Base-by-base conservation (phyloP, 2,797 vertebrate genomes). In the Hapalemur alaotrensis region DNA sequence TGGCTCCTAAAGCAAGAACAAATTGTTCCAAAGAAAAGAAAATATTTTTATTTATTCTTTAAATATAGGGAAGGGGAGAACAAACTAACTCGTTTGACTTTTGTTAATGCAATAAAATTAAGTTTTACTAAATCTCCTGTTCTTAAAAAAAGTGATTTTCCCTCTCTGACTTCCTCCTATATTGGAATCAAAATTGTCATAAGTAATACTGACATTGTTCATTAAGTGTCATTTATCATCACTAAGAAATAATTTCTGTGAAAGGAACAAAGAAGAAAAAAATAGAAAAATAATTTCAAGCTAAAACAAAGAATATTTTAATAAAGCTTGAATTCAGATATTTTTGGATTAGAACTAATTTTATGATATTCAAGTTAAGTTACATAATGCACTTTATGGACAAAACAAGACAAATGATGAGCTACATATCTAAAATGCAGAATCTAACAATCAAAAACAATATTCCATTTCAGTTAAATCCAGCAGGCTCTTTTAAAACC, bases 1-100 rank as follows among this genome's bases (percentile, higher is more conserved):
- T 87, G 96, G 48, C 41, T 97, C 61, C 75, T 96, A 97, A 95
- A 98, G 97, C 35, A 93, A 94, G 90, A 97, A 96, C 87, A 96
- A 97, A 97, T 92, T 96, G 46, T 59, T 97, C 80, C 61, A 96
- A 96, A 95, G 69, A 78, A 92, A 96, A 97, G 83, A 75, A 96
- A 98, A 96, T 79, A 72, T 85, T 97, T 96, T 89, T 91, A 95
- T 89, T 78, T 85, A 82, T 73, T 67, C 23, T 97, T 96, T 88
- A n/a, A 83, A 91, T 92, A 85, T 50, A 57, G 6, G 3, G 1
- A 28, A 6, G 25, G 28, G 0, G 41, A 12, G 1, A 1, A 95
- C 95, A 91, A 95, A 78, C 12, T 22, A 92, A 52, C 81, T 95
- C 35, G 7, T 75, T 76, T 97, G 84, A 97, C 38, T 95, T 93